Evolutionary conservation across 2,797 vertebrate species (phyloP), one percentile per base, ranked within the genome.

Genomic region (Sebastolobus alascanus): DNA sequence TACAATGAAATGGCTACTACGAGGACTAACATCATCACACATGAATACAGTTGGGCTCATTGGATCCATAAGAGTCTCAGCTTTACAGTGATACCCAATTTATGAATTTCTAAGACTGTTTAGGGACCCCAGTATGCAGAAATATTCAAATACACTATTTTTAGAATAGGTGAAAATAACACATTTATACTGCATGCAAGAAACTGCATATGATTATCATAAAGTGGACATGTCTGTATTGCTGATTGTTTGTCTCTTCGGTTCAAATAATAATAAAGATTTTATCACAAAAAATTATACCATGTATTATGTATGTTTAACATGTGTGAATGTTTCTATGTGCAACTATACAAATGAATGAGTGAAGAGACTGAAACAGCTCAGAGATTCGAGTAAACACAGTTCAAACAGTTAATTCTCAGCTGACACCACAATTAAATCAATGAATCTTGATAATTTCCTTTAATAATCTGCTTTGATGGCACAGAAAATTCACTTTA

Each of bases 401-500:
- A 58, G 33, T 65, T 56, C 52, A 79, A 80, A 79, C 27, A 12
- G 54, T 18, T 65, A 2, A 75, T 64, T 67, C 71, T 89, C 84
- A 87, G 78, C 68, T 81, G 75, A 85, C 58, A 33, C 46, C 22
- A 52, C 60, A 86, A 88, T 87, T 56, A 1, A 64, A 79, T 84
- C 5, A 84, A 71, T 73, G 54, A 25, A 84, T 66, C 70, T 69
- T 22, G 37, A 83, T 72, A 0, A 66, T 63, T 64, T 77, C 25
- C 73, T 88, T 77, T 83, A 66, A 89, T 82, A 46, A 83, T 66
- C 33, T 55, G 40, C 86, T 90, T 88, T 74, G 77, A 75, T 60
- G 73, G 64, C 25, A 55, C 66, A 52, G 78, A 60, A 88, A 86
- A 92, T 82, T 84, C 63, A 83, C 79, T 90, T 90, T 71, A 40